Evolutionary conservation across 2,797 vertebrate species (phyloP), one percentile per base, ranked within the genome.

Genomic region (Acridotheres tristis): DNA sequence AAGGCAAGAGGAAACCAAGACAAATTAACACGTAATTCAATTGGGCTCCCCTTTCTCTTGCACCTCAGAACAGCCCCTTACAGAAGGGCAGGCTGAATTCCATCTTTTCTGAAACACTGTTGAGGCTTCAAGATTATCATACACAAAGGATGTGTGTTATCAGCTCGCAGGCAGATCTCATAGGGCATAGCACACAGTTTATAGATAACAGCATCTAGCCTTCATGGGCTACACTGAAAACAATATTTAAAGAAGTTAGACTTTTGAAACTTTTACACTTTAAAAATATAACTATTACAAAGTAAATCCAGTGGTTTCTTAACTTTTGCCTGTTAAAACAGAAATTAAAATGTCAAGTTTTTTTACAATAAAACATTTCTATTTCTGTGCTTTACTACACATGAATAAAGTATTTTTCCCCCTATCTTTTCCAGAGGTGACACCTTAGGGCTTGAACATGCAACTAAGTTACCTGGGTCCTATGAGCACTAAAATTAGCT

Each of bases 341-440:
- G 22, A 83, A 86, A 78, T 68, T 40, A 62, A 22, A 84, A 68
- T 19, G 13, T 23, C 38, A 54, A 43, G 36, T 20, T 75, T 77
- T 77, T 42, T 16, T 42, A 16, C 16, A 16, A 42, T 26, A 55
- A 34, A 68, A 7, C 22, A 36, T 29, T 42, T 18, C 0, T 30
- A 68, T 55, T 69, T 71, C 45, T 51, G 17, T 65, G 12, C 25
- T 79, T 90, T 0, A 0, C 8, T 74, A n/a, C 0, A 0, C 22
- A 30, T 14, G 25, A 27, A 65, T 83, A 65, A 57, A 15, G 9
- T 4, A 5, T 23, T 62, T 58, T 58, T 67, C 16, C 7, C 10
- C 34, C n/a, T 38, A 0, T 47, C 22, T 88, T 81, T 84, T 78
- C 54, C 38, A 54, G 47, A 75, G 16, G 30, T 71, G 73, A 54